These are phyloP conservation scores for Athripsodes cinereus DNA, from an alignment of 2,888 invertebrate species.

Conservation along the genomic window DNA sequence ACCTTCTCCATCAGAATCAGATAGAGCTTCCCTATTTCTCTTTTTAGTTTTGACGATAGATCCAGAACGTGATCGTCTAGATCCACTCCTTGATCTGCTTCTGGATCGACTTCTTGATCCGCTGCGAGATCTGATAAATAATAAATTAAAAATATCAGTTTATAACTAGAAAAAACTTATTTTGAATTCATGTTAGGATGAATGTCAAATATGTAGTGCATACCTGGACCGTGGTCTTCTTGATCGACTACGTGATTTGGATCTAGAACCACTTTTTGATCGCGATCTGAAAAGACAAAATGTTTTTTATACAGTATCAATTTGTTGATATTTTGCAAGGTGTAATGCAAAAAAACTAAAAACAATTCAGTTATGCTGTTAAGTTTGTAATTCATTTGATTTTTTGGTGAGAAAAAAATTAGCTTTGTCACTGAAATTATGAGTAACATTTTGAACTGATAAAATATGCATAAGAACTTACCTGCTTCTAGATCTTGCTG, in stretches of 20 bases:
- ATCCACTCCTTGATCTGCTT: conserved; percentile 27
- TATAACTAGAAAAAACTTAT: background rate
- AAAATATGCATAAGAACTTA: too few species aligned
- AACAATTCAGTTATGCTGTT: too few species aligned
- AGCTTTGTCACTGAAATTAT: too few species aligned
- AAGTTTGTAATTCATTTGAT: too few species aligned
- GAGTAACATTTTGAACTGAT: too few species aligned
- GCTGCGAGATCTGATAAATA: conserved; percentile 27
- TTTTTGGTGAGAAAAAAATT: too few species aligned
- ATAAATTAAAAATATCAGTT: background rate
- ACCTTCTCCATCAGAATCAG: conserved; percentile 56
- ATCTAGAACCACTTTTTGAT: conserved; percentile 30
- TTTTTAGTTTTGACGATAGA: conserved; percentile 34
- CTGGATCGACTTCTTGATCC: conserved; percentile 25
- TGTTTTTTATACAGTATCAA: too few species aligned
- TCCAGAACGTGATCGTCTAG: conserved; percentile 26
- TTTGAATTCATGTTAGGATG: background rate
- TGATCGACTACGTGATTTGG: conserved; percentile 26
- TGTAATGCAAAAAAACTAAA: conserved; percentile 30
- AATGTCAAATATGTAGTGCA: conserved; percentile 31
- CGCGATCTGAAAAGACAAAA: conserved; percentile 7
- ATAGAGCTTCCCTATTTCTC: conserved; percentile 39
- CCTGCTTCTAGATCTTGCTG: conserved; percentile 34
- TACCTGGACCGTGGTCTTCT: conserved; percentile 29
- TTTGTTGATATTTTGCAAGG: too few species aligned